Evolutionary conservation across 2,113 vertebrate genomes (phyloP).

Genomic region (Taxidea taxus): DNA sequence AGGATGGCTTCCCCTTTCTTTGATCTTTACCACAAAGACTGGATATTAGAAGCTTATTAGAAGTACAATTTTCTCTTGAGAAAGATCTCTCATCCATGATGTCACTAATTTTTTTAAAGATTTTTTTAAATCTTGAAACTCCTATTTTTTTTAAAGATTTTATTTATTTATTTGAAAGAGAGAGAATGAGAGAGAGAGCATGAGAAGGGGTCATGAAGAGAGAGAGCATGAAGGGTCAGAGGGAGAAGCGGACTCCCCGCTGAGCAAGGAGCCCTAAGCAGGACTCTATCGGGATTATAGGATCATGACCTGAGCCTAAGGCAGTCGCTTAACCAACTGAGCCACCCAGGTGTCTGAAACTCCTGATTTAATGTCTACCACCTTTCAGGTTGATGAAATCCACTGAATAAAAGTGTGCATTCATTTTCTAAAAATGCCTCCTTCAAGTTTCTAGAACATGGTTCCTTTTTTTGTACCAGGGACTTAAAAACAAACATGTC

Average conservation of each 20-base stretch:
- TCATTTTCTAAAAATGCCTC: background rate
- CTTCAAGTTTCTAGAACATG: background rate
- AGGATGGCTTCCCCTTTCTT: background rate
- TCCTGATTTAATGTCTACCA: background rate
- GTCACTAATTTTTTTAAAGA: background rate
- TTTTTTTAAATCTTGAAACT: background rate
- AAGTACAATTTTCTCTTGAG: background rate
- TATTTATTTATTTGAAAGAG: no score
- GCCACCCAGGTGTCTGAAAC: background rate
- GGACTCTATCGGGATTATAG: no score
- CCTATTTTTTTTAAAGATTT: no score
- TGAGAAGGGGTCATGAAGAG: no score
- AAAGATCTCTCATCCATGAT: background rate
- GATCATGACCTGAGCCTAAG: no score
- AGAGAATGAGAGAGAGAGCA: no score
- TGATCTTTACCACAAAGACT: background rate
- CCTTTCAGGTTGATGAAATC: background rate
- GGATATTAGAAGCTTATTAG: background rate
- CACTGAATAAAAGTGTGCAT: background rate
- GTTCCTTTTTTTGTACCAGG: background rate
- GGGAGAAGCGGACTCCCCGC: no score
- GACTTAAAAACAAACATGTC: background rate
- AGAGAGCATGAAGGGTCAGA: no score
- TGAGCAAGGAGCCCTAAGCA: no score
- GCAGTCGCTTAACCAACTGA: no score